These are phyloP conservation scores for Ophraella communa DNA, from an alignment of 2,888 invertebrate species.

Conservation along the genomic window DNA sequence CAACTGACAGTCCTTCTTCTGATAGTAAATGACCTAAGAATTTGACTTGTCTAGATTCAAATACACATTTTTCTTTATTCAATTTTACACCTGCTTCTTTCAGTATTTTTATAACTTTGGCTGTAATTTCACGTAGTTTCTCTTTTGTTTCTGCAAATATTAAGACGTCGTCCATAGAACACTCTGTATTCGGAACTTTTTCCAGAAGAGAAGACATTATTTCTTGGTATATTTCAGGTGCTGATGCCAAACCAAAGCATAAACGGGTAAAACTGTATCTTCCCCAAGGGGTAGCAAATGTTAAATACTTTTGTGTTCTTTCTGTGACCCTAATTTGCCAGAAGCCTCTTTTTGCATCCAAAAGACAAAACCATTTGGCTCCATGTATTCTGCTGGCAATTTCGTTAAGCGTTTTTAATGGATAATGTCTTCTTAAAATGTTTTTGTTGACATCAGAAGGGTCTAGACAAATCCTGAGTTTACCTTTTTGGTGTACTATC, in stretches of 20 bases:
- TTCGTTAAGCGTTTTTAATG: slow-evolving; percentile 14
- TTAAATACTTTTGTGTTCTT: slow-evolving; percentile 15
- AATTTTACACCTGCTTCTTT: not conserved
- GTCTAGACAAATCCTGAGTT: too few species aligned
- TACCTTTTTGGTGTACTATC: too few species aligned
- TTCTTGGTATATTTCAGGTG: slow-evolving; percentile 8
- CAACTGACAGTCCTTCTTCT: not conserved
- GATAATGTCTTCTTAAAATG: slow-evolving; percentile 14
- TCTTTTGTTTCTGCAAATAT: not conserved
- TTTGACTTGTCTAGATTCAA: not conserved
- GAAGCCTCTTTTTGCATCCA: slow-evolving; percentile 16
- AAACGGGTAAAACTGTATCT: too few species aligned
- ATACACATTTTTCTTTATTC: not conserved
- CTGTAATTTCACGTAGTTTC: not conserved
- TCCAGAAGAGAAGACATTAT: not conserved
- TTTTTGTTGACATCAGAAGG: slow-evolving; percentile 11
- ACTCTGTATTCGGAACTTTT: too few species aligned
- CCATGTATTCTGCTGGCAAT: slow-evolving; percentile 12
- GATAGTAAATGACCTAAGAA: not conserved
- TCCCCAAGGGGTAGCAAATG: too few species aligned
- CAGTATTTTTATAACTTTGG: not conserved
- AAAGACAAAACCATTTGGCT: slow-evolving; percentile 11
- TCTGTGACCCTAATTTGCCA: slow-evolving; percentile 17
- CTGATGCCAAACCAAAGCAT: not conserved
- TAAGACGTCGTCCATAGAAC: too few species aligned